Base-by-base conservation (phyloP, 1,140 invertebrate species). In the Polyergus mexicanus region DNA sequence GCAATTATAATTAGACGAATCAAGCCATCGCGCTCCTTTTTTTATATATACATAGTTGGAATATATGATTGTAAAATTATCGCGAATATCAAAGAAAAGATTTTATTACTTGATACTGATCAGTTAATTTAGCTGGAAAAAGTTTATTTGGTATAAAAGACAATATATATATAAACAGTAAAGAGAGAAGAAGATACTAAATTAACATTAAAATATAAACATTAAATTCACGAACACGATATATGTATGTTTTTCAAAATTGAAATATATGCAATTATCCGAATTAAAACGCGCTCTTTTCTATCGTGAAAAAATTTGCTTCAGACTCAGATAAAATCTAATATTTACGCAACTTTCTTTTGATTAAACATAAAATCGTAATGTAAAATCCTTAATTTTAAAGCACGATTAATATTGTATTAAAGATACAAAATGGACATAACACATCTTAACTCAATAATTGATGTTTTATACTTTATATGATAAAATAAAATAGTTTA, bases 301-400 rank as follows among this genome's bases (percentile, higher is more conserved):
- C n/a, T 44, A n/a, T 22, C 16, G 25, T 44, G n/a, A 62, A 62
- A 63, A 1, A 76, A 76, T 47, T 41, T 28, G 28, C 6, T 13
- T 60, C 22, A 32, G 62, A 63, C 38, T 6, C 22, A 32, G 2
- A 62, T 62, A 62, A 76, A 76, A 38, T 8, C 1, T 65, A 35
- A 76, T 76, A 76, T 76, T 41, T 76, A 76, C 22, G 22, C 10
- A 44, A 76, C 38, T 76, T 76, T 63, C 38, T 62, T 63, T 16
- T 4, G 10, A 11, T 7, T 10, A 41, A 76, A 62, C 25, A 25
- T 44, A 44, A 76, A 62, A 11, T n/a, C 2, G 1, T 19, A 41
- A 47, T 13, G 11, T 47, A 47, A 44, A 44, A 44, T 5, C 1
- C 3, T 10, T 44, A 44, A 11, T 44, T 38, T 63, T n/a, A 63